Percentiles rank a stretch among this genome's conserved stretches.
Evolutionary conservation across 2,113 vertebrate genomes (phyloP).

Genomic region (Phaethornis superciliosus): DNA sequence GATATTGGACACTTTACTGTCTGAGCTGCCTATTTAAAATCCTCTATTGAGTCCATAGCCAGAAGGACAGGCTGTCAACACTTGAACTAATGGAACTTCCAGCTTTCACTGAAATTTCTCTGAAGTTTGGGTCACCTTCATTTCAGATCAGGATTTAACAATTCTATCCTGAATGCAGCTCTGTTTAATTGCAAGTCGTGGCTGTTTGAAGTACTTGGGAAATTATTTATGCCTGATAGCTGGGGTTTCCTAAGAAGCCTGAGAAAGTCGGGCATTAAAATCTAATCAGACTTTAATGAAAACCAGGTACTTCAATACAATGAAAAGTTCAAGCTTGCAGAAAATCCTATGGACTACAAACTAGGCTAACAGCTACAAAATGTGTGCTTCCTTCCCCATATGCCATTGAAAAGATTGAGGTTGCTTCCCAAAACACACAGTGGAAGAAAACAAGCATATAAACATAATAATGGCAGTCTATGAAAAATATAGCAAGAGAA

Average conservation of each 20-base stretch:
- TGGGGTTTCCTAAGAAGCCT: conserved; percentile 41
- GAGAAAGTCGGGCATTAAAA: conserved; percentile 50
- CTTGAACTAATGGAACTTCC: neutral
- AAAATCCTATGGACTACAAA: conserved; percentile 32
- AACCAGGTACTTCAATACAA: conserved; percentile 52
- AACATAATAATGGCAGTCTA: conserved; percentile 55
- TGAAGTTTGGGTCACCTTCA: conserved; percentile 43
- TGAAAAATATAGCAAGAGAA: conserved; percentile 49
- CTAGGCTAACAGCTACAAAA: conserved; percentile 22
- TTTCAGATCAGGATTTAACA: conserved; percentile 29
- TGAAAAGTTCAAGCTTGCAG: conserved; percentile 39
- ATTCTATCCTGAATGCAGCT: neutral
- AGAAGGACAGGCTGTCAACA: neutral
- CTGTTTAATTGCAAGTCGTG: conserved; percentile 17
- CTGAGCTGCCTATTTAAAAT: neutral
- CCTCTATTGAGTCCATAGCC: neutral
- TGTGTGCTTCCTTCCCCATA: conserved; percentile 30
- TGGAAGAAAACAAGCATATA: conserved; percentile 57
- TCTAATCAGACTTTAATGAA: conserved; percentile 61
- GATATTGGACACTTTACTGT: neutral
- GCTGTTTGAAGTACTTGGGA: conserved; percentile 36
- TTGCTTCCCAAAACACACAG: conserved; percentile 59
- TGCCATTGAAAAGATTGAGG: conserved; percentile 55
- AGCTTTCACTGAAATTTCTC: neutral
- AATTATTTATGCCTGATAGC: conserved; percentile 56